Conservation (phyloP, 2,797 vertebrate species). For the Delichon dasypus region DNA sequence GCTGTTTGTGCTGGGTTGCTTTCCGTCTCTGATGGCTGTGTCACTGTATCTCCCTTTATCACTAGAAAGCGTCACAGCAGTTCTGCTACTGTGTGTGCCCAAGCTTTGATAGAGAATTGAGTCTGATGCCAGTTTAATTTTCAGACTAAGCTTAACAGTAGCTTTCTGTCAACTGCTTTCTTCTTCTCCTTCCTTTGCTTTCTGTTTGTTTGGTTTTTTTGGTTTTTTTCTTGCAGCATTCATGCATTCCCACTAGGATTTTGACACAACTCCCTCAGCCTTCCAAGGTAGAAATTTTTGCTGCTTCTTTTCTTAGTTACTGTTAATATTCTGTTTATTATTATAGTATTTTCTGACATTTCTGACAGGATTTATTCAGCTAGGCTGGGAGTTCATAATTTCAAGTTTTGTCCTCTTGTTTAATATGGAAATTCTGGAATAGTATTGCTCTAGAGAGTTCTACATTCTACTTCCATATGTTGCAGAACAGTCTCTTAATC, state of each 20-base stretch:
- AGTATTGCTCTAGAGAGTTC: background rate
- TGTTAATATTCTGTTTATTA: conserved; percentile 13
- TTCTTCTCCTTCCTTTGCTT: background rate
- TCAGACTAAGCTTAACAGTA: background rate
- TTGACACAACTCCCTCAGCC: background rate
- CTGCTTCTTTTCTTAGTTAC: background rate
- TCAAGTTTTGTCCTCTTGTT: background rate
- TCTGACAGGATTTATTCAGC: background rate
- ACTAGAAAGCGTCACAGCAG: background rate
- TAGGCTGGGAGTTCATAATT: background rate
- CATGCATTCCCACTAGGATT: background rate
- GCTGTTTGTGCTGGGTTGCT: background rate
- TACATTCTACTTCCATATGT: background rate
- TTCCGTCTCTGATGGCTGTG: background rate
- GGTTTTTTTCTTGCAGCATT: background rate
- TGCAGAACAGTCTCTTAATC: background rate
- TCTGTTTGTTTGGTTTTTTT: too few species aligned
- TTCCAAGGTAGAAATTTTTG: background rate
- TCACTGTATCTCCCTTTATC: background rate
- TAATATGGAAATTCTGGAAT: background rate
- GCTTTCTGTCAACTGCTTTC: background rate
- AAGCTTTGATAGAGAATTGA: background rate
- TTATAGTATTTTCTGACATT: background rate
- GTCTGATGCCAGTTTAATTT: background rate
- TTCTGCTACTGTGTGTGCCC: background rate